Evolutionary conservation across 1,140 invertebrate species (phyloP), one percentile per base, ranked within the genome.

Genomic region (Apis laboriosa): DNA sequence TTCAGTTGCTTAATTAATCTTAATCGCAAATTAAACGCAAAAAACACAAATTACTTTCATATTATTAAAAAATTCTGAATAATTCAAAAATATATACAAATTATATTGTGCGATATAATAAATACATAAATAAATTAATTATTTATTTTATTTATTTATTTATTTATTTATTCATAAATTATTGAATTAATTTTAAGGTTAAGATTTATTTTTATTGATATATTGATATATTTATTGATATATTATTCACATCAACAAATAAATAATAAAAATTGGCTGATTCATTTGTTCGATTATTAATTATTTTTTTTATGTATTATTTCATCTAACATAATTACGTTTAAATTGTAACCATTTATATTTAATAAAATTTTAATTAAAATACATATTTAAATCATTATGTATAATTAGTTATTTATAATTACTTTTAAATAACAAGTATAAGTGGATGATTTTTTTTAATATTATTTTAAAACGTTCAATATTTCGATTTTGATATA

Each of bases 121-220:
- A 15, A 80, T 80, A 70, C 12, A 82, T 77, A 58, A 82, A 68
- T 24, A 63, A 77, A 77, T 77, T 58, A 49, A 82, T 19, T 2
- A 0, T 43, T 9, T 1, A 9, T 60, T 82, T 51, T 51, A 77
- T 82, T 82, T 43, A 7, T 77, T 82, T 28, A 82, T 82, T 24
- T 77, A 82, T 68, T 77, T 58, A 11, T 8, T 34, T 34, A 34
- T 68, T 60, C 1, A 15, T 13, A 49, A 53, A 51, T 82, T 17
- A 21, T 2, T 11, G 8, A 53, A 21, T 55, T 68, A 67, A 58
- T 61, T 24, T 76, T 81, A 73, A 73, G 61, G 49, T 58, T 28
- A 43, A 21, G 17, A 21, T 19, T n/a, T 53, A 21, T 70, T 17
- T 5, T 24, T 56, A 13, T 60, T n/a, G 53, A 73, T 34, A n/a